Base-by-base conservation (phyloP, 2,888 invertebrate species). In the Ariolimax columbianus region DNA sequence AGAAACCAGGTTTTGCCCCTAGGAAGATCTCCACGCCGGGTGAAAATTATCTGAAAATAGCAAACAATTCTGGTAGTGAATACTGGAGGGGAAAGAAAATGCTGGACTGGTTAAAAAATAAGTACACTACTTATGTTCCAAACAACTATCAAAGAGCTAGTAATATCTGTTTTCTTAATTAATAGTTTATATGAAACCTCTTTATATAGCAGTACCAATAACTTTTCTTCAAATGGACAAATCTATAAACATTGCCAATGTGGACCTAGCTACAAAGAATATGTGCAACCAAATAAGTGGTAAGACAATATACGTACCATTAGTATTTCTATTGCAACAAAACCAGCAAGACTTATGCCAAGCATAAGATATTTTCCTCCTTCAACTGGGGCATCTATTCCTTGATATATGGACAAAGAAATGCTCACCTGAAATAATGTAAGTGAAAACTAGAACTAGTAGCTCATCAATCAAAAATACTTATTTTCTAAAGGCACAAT, bases 1-100 rank as follows among this genome's bases (percentile, higher is more conserved):
- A 93, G 88, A 85, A 93, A 93, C 93, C 93, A 93, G 7, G 90
- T 88, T 79, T 92, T 93, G 38, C 90, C 91, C 66, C 90, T 87
- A 0, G 91, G 91, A 26, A 93, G 87, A 51, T 92, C 92, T 43
- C 90, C 92, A 77, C 89, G 88, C 0, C 92, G 89, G 36, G 92
- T 90, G 81, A 93, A 92, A 23, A 91, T 38, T 30, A 92, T 89
- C 93, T 92, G 90, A 55, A 89, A 89, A 47, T 70, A 55, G 0
- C 83, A 77, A 84, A 66, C 11, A 66, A 33, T n/a, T 63, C n/a
- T 66, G 33, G 33, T 66, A 14, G 30, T 63, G 1, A 30, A 66
- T 17, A 63, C 4, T 17, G n/a, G n/a, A n/a, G n/a, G n/a, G n/a
- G 6, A 9, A 47, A 47, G 6, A 14, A 47, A 47, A 47, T 47